Evolutionary conservation across 2,797 vertebrate genomes (phyloP).

Genomic region (Anguilla pacifica): DNA sequence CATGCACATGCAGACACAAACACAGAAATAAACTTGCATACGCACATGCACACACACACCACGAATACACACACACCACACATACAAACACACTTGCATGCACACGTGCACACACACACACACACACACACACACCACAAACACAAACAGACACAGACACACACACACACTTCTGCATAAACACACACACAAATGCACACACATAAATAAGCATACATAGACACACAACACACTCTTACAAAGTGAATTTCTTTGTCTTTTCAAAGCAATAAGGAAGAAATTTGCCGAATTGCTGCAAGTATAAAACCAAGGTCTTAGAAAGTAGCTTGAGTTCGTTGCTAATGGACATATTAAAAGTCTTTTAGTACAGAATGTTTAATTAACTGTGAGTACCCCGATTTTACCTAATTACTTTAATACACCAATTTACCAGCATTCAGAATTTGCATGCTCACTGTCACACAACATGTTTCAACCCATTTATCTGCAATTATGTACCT

Average conservation of each 20-base stretch:
- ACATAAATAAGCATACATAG: background rate
- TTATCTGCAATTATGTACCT: conserved; percentile 36
- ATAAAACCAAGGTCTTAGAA: background rate
- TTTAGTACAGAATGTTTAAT: conserved; percentile 30
- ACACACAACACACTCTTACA: background rate
- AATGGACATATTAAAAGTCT: background rate
- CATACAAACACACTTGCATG: too few relatives aligned
- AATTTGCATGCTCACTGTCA: conserved; percentile 27
- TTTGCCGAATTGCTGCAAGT: background rate
- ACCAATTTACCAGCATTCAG: conserved; percentile 18
- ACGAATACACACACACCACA: background rate
- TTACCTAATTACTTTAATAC: conserved; percentile 27
- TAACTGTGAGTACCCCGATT: conserved; percentile 18
- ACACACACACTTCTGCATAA: background rate
- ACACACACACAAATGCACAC: too few relatives aligned
- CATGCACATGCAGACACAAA: background rate
- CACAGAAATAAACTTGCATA: background rate
- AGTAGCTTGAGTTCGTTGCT: background rate
- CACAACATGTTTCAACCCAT: conserved; percentile 22
- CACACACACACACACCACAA: background rate
- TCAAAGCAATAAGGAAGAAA: background rate
- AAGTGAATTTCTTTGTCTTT: background rate
- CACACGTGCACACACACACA: background rate
- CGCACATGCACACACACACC: background rate
- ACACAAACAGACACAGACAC: background rate